Evolutionary conservation across 2,888 invertebrate species (phyloP).

Genomic region (Scaptomyza caliginosa): DNA sequence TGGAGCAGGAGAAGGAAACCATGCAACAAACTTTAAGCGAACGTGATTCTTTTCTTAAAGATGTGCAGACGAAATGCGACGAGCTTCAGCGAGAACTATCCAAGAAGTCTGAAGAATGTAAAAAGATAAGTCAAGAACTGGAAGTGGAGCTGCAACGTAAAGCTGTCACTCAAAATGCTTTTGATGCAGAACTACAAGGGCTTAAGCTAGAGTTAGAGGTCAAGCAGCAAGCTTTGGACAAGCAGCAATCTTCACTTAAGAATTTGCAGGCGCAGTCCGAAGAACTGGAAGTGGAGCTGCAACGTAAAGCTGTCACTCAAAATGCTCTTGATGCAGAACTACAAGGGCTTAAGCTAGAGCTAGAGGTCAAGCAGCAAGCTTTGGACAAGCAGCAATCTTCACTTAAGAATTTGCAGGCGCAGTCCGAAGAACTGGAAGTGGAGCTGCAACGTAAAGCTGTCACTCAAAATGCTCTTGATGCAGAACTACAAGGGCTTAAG

Average conservation of each 20-base stretch:
- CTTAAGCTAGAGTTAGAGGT: background rate
- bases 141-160: background rate
- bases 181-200: background rate
- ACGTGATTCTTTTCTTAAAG: background rate
- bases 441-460: background rate
- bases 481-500: background rate
- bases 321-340: background rate
- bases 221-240: background rate
- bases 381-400: background rate
- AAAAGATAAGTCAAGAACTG: background rate
- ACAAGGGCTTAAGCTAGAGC: no score
- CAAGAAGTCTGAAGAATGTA: background rate
- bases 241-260: background rate
- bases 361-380: no score
- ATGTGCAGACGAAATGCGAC: background rate
- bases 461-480: background rate
- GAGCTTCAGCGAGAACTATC: background rate
- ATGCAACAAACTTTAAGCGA: background rate
- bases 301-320: background rate
- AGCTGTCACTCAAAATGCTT: background rate
- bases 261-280: background rate
- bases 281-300: background rate
- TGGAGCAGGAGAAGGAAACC: background rate
- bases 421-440: background rate
- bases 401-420: fast-evolving